phyloP scores from a whole-genome alignment of 1,140 invertebrate genomes.

The Trichomalopsis sarcophagae region DNA sequence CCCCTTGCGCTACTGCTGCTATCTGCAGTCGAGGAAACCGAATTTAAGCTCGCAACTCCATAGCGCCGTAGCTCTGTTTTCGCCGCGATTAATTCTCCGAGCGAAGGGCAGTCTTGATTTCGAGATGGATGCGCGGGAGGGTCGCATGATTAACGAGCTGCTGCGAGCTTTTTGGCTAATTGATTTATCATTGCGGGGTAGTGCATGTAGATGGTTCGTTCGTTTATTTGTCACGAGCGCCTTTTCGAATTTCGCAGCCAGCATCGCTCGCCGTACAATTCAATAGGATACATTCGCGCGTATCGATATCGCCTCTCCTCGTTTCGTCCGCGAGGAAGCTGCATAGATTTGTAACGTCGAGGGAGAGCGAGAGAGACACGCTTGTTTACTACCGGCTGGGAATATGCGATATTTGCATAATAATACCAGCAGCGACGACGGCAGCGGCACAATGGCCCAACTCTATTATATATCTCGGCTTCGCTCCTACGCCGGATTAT shows the following conservation, averaged over 20 bases:
- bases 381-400: conserved; percentile 54
- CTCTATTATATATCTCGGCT: conserved; percentile 38
- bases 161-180: background rate
- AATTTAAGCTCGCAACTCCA: conserved; percentile 26
- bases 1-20: background rate
- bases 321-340: background rate
- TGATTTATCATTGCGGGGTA: background rate
- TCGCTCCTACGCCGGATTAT: conserved; percentile 27
- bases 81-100: conserved; percentile 5
- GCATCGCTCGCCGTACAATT: conserved; percentile 34
- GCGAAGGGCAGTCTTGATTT: background rate
- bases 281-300: conserved; percentile 43
- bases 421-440: conserved; percentile 45
- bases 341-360: conserved; percentile 13
- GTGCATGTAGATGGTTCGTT: background rate
- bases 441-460: conserved; percentile 44
- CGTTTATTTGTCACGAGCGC: no score
- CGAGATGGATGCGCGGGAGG: background rate
- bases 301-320: conserved; percentile 17
- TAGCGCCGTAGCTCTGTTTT: background rate
- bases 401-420: conserved; percentile 59
- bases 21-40: background rate
- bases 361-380: background rate
- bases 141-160: background rate
- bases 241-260: no score